These are phyloP conservation scores for Cololabis saira DNA, from an alignment of 2,113 vertebrate species.

Conservation along the genomic window DNA sequence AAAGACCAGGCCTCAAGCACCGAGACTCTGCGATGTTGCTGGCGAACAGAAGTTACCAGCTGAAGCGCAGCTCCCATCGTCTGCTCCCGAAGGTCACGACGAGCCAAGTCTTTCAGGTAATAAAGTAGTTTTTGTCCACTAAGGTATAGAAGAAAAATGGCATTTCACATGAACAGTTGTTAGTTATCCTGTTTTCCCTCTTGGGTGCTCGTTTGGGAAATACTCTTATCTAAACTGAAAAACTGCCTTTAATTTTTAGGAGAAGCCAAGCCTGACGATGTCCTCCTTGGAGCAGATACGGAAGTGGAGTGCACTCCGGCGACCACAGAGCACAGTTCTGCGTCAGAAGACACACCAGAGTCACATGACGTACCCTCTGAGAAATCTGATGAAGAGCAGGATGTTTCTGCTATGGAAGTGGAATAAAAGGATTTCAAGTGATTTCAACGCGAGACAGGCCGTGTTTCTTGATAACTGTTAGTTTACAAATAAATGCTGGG, in stretches of 20 bases:
- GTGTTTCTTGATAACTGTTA: slow-evolving; percentile 23
- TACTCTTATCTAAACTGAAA: slow-evolving; percentile 2
- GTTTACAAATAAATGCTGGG: slow-evolving; percentile 34
- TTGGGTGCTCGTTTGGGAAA: neutral
- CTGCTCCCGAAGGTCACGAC: slow-evolving; percentile 68
- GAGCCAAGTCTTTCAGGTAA: slow-evolving; percentile 63
- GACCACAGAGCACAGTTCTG: slow-evolving; percentile 46
- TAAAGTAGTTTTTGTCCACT: neutral
- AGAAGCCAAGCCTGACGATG: slow-evolving; percentile 49
- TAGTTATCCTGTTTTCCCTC: neutral
- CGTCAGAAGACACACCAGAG: slow-evolving; percentile 64
- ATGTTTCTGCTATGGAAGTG: slow-evolving; percentile 85
- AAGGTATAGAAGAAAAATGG: neutral
- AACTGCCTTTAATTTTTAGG: slow-evolving; percentile 34
- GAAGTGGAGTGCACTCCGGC: slow-evolving; percentile 32
- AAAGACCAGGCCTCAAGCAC: slow-evolving; percentile 93
- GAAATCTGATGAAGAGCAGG: slow-evolving; percentile 82
- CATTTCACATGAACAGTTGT: neutral
- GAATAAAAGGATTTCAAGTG: slow-evolving; percentile 80
- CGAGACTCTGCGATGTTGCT: slow-evolving; percentile 86
- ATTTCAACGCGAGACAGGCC: slow-evolving; percentile 16
- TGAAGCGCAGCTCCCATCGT: slow-evolving; percentile 53
- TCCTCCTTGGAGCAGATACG: slow-evolving; percentile 44
- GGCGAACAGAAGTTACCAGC: slow-evolving; percentile 78
- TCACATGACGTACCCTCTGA: slow-evolving; percentile 64